These are phyloP conservation scores for Nemoura dubitans DNA, from an alignment of 2,888 invertebrate genomes.

Conservation along the genomic window DNA sequence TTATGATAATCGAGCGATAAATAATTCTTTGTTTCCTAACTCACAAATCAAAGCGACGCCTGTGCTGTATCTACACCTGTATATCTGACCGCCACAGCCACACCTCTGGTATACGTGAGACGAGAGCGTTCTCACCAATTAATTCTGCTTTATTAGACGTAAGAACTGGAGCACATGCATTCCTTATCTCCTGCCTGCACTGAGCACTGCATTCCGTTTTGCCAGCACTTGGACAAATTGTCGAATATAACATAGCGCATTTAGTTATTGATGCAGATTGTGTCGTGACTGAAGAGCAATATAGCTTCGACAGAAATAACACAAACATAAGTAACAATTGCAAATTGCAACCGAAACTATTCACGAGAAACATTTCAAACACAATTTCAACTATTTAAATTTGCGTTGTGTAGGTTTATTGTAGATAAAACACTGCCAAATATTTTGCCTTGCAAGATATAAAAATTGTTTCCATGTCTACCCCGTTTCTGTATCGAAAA, in stretches of 20 bases:
- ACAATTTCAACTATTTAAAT: no score
- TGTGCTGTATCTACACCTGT: conserved; percentile 44
- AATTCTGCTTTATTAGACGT: not conserved
- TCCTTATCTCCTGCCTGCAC: not conserved
- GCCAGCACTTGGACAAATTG: not conserved
- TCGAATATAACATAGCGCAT: not conserved
- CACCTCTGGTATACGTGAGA: not conserved
- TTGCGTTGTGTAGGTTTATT: no score
- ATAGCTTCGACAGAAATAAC: not conserved
- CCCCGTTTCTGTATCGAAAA: no score
- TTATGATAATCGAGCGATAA: conserved; percentile 41
- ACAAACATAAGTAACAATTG: not conserved
- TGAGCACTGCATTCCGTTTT: no score
- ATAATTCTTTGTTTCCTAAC: conserved; percentile 27
- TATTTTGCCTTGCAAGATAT: no score
- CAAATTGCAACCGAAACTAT: not conserved
- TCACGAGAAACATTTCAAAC: not conserved
- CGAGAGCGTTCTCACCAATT: not conserved
- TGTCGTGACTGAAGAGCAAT: no score
- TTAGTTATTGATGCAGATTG: not conserved
- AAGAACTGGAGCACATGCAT: not conserved
- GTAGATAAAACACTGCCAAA: no score
- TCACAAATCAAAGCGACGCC: conserved; percentile 48
- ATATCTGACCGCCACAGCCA: not conserved
- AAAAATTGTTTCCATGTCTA: no score